Base-by-base conservation (phyloP, 2,797 vertebrate species). In the Poeciliopsis presidionis region DNA sequence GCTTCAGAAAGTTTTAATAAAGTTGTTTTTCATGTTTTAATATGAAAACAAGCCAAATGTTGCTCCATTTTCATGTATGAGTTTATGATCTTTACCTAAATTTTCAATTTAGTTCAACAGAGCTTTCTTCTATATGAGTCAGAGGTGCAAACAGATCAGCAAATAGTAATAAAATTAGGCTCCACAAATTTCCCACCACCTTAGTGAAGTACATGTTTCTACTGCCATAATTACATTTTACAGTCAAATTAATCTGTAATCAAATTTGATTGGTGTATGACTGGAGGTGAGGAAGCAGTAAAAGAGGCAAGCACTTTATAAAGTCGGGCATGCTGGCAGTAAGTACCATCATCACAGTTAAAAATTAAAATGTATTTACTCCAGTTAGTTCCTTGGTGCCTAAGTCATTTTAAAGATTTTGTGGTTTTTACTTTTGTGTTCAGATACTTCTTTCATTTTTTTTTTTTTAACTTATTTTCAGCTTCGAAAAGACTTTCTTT, bases 281-380 rank as follows among this genome's bases (percentile, higher is more conserved):
- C 39, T 70, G 41, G 67, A 70, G 67, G 67, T 70, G 41, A 70
- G 67, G 12, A 70, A 28, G 41, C 13, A 70, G 67, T 46, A 70
- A 45, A 45, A 70, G 5, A n/a, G 25, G 41, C 12, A 46, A 69
- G 13, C 25, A 28, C 13, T 43, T 25, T 7, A 45, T 45, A 45
- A 45, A 16, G 36, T 67, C 63, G 39, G 7, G 25, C 20, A 43
- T 43, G 43, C 41, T 45, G 13, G 45, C 13, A 70, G 13, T 7
- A 69, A 70, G 6, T 45, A 11, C 22, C 41, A 69, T 69, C 39
- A n/a, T 43, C 4, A 43, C 22, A 12, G 65, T 45, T n/a, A 70
- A 46, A 69, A 46, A 45, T 28, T 2, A 28, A 25, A 2, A n/a
- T 70, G 43, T 18, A n/a, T 45, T 45, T 28, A 69, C 13, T 70